These are phyloP conservation scores for Chlorodrepanis virens DNA, from an alignment of 2,113 vertebrate genomes.

Conservation along the genomic window DNA sequence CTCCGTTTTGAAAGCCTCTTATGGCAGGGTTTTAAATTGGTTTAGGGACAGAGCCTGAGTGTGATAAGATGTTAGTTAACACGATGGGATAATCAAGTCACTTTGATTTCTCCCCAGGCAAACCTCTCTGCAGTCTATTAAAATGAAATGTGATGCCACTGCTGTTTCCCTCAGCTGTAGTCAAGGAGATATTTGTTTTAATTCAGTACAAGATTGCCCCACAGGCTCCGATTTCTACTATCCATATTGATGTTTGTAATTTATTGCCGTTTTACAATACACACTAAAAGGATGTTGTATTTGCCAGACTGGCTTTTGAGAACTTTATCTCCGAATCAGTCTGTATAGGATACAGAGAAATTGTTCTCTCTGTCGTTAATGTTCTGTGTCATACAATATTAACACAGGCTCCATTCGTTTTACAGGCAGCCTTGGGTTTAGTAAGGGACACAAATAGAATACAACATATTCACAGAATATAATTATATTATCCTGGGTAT, in stretches of 20 bases:
- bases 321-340: background rate
- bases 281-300: background rate
- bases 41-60: conserved; percentile 1
- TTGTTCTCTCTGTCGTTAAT: background rate
- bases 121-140: conserved; percentile 44
- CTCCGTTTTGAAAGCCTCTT: background rate
- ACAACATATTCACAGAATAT: background rate
- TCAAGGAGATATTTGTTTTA: conserved; percentile 42
- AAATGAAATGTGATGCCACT: conserved; percentile 48
- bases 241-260: conserved; percentile 4
- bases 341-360: background rate
- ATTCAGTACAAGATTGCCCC: conserved; percentile 27
- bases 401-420: background rate
- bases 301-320: background rate
- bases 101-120: conserved; percentile 55
- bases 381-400: background rate
- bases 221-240: conserved; percentile 20
- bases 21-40: background rate
- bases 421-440: background rate
- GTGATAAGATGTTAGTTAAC: conserved; percentile 48
- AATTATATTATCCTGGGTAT: background rate
- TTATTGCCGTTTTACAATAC: conserved; percentile 16
- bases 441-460: background rate
- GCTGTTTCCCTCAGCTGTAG: conserved; percentile 7
- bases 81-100: conserved; percentile 24